Evolutionary conservation across 2,888 invertebrate genomes (phyloP), one percentile per base, ranked within the genome.

Genomic region (Tetrapedia diversipes): DNA sequence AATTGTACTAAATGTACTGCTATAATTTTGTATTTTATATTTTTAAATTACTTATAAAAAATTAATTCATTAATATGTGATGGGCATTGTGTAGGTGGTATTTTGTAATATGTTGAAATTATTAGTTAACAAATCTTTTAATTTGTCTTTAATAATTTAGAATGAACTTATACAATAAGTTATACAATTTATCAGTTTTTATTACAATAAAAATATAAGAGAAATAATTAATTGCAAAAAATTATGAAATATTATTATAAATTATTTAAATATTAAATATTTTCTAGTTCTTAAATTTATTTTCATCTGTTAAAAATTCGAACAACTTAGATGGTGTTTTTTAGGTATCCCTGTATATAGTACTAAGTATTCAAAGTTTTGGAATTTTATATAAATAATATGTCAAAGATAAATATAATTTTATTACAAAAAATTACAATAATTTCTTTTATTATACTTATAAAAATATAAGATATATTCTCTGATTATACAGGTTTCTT

Each of bases 371-470:
- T 66, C 19, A 39, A 43, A 53, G 14, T 51, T 69, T 22, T n/a
- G 11, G 19, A 10, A 71, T 29, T 43, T 57, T 29, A 61, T 54
- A 72, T 19, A 47, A 47, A 47, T 45, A 19, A 27, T 27, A 60
- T 39, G 16, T 53, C 34, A 37, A 45, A 68, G 16, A 27, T 37
- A 60, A 47, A 60, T 47, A 49, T 73, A 45, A 22, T 53, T 53
- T n/a, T 51, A n/a, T 57, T 49, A 8, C 4, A 59, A 45, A 39
- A 19, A 39, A 61, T 41, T 43, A 16, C 32, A 73, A 43, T 49
- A 51, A 24, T 47, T 53, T 41, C 2, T 56, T n/a, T 19, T 16
- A 19, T 49, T 57, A 37, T 43, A 51, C 27, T 32, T 14, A 24
- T 24, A 10, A 37, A 54, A 47, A 24, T 39, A 32, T 8, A 53